phyloP scores from a whole-genome alignment of 2,888 invertebrate genomes.

The Lordiphosa andalusiaca region DNA sequence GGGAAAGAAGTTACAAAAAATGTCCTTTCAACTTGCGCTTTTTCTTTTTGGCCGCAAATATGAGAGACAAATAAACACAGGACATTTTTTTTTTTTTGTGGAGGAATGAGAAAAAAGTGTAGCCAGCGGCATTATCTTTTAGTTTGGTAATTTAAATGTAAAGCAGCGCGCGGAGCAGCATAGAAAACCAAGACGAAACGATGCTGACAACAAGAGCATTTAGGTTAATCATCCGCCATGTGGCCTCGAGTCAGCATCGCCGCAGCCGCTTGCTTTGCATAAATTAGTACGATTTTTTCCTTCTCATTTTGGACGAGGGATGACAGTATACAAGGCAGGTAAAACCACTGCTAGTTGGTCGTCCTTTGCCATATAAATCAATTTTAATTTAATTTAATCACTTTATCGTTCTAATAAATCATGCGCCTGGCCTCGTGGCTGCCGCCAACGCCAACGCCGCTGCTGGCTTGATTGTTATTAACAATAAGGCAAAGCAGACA shows the following conservation, averaged over 20 bases:
- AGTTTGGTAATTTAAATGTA: constrained; percentile 67
- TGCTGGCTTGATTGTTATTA: constrained; percentile 49
- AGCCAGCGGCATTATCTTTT: constrained; percentile 45
- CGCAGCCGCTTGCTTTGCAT: constrained; percentile 56
- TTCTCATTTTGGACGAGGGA: constrained; percentile 31
- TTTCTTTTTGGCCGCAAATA: constrained; percentile 38
- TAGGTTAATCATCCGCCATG: constrained; percentile 70
- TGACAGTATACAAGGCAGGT: constrained; percentile 5
- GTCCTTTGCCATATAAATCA: constrained; percentile 63
- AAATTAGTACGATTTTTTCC: constrained; percentile 65
- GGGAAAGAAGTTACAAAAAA: constrained; percentile 20
- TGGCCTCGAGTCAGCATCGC: constrained; percentile 25
- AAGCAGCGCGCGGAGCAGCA: constrained; percentile 31
- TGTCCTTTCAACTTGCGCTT: constrained; percentile 24
- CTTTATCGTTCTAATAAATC: constrained; percentile 72
- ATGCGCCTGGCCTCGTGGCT: constrained; percentile 38
- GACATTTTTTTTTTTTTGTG: constrained; percentile 43
- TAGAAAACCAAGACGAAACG: constrained; percentile 36
- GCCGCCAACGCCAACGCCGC: constrained; percentile 5
- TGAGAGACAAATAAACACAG: constrained; percentile 23
- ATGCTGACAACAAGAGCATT: constrained; percentile 43
- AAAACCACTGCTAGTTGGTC: constrained; percentile 28
- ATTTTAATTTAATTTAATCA: constrained; percentile 76
- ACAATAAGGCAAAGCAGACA: constrained; percentile 53
- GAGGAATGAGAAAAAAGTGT: constrained; percentile 31